Conservation (phyloP, 2,797 vertebrate species). For the Knipowitschia caucasica region DNA sequence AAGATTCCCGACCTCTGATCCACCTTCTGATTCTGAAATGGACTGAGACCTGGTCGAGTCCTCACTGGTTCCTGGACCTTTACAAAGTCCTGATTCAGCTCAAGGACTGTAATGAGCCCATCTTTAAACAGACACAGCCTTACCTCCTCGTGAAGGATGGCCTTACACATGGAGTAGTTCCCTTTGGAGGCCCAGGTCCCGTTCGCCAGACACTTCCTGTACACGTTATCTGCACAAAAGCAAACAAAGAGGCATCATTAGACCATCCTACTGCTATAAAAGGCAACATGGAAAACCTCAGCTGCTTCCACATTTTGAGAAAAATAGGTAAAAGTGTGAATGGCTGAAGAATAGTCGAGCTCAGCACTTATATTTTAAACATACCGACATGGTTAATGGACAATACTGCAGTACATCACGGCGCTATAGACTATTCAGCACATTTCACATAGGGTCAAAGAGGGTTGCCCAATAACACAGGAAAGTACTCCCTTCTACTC, state of each 20-base stretch:
- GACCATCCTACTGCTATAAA: neutral
- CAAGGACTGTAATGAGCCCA: neutral
- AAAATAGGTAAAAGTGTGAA: too few relatives aligned
- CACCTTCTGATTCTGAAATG: too few relatives aligned
- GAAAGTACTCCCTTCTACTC: too few relatives aligned
- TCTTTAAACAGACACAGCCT: slow-evolving; percentile 32
- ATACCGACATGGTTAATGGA: too few relatives aligned
- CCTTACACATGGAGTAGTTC: slow-evolving; percentile 93
- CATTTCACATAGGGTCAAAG: too few relatives aligned
- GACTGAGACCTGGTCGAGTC: too few relatives aligned
- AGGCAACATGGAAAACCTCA: slow-evolving; percentile 1
- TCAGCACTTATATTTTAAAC: too few relatives aligned
- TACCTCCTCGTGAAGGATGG: slow-evolving; percentile 92
- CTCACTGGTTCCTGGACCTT: neutral
- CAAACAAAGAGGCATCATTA: slow-evolving; percentile 3
- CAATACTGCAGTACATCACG: too few relatives aligned
- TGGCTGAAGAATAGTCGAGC: too few relatives aligned
- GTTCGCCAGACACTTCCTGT: slow-evolving; percentile 85
- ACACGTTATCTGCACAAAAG: slow-evolving; percentile 84
- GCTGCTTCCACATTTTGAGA: slow-evolving; percentile 43
- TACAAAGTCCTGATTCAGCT: neutral
- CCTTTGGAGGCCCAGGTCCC: slow-evolving; percentile 90
- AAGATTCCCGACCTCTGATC: too few relatives aligned
- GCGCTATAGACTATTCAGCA: too few relatives aligned
- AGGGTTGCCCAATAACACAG: too few relatives aligned